Conservation (phyloP, 2,888 invertebrate genomes). For the Dynastes grantii region DNA sequence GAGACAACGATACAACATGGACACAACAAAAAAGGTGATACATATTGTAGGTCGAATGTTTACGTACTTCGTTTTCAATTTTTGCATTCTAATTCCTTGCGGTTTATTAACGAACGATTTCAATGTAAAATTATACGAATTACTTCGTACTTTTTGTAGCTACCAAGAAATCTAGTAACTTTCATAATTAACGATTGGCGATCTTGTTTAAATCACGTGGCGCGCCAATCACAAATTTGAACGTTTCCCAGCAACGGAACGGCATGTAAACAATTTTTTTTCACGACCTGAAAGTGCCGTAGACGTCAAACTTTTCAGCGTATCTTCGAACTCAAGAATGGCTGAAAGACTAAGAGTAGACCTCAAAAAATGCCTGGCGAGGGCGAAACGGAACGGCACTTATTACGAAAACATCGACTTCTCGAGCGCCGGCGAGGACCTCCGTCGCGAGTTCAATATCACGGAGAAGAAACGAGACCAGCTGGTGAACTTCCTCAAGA, state of each 20-base stretch:
- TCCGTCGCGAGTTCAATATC: constrained; percentile 64
- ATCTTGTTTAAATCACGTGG: too few species aligned
- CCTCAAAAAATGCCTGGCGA: constrained; percentile 50
- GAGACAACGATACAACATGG: too few species aligned
- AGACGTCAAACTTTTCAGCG: constrained; percentile 10
- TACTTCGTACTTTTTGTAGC: too few species aligned
- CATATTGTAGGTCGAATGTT: too few species aligned
- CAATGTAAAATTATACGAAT: too few species aligned
- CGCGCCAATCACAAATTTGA: too few species aligned
- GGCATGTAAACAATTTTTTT: constrained; percentile 10
- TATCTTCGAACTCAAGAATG: neutral
- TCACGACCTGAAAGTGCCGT: constrained; percentile 18
- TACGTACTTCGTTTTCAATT: too few species aligned
- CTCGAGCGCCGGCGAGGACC: constrained; percentile 62
- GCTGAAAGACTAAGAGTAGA: constrained; percentile 45
- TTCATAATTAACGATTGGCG: too few species aligned
- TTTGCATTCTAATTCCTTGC: too few species aligned
- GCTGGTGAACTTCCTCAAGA: constrained; percentile 62
- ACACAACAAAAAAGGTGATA: too few species aligned
- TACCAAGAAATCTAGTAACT: too few species aligned
- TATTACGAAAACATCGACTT: constrained; percentile 54
- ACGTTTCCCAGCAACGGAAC: constrained; percentile 24
- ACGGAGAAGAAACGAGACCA: constrained; percentile 60
- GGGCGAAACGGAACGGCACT: constrained; percentile 47
- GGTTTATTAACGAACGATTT: too few species aligned